Evolutionary conservation across 1,140 invertebrate genomes (phyloP), one percentile per base, ranked within the genome.

Genomic region (Pomacea maculata): DNA sequence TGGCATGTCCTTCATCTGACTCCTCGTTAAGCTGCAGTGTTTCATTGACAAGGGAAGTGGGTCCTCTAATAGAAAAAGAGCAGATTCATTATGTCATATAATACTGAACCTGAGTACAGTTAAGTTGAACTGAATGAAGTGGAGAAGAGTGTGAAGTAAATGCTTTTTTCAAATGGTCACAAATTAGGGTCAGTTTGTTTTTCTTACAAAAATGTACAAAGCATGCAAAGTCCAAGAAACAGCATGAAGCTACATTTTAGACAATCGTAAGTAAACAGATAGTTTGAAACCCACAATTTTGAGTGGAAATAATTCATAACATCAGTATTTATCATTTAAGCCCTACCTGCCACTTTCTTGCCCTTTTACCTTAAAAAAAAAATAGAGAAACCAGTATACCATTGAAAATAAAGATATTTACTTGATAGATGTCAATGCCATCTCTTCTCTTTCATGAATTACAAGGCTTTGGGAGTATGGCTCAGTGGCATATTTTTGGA

Each of bases 391-490:
- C 34, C 34, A 45, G 21, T 55, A 65, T 19, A 21, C n/a, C 11
- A 64, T 29, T 19, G 34, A 77, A n/a, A 75, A 34, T 17, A 76
- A 19, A 61, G 19, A 29, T 52, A 14, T 29, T 89, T 92, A 95
- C 94, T 93, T 92, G 54, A 93, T 90, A 88, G 96, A 96, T 1
- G 93, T 92, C 88, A 97, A 98, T 65, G 94, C 93, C 95, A 98
- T 96, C 52, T 94, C 90, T 92, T 98, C 97, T 87, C 93, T 94
- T 90, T 98, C 97, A 76, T 93, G 93, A 67, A 94, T 92, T 0
- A 97, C 93, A 1, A 96, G 88, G 17, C 93, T 90, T 65, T 92
- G 91, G 5, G 94, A 91, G 88, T 97, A 97, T 65, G 95, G 93
- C 84, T 95, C 94, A 12, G 83, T 81, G 86, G 89, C 83, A 89